These are phyloP conservation scores for Malurus cyaneus DNA, from an alignment of 2,113 vertebrate genomes.

Conservation along the genomic window DNA sequence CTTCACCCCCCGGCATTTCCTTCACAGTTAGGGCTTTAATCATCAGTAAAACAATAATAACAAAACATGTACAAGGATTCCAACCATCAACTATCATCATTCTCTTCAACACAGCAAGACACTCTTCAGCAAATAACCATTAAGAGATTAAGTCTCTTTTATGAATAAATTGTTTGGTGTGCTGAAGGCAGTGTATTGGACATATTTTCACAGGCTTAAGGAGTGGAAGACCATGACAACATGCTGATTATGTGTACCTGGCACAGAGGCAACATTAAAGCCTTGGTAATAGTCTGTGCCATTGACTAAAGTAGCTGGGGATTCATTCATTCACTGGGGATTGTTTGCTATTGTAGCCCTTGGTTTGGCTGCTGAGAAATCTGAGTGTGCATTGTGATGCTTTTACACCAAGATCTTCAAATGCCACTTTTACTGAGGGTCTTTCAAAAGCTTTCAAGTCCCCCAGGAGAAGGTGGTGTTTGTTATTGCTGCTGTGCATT, in stretches of 20 bases:
- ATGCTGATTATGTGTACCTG: slow-evolving; percentile 11
- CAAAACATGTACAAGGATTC: slow-evolving; percentile 34
- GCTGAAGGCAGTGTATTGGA: slow-evolving; percentile 9
- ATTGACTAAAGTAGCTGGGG: not conserved
- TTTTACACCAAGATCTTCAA: not conserved
- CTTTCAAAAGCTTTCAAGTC: not conserved
- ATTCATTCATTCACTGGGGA: not conserved
- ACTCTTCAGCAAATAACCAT: slow-evolving; percentile 50
- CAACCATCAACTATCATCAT: slow-evolving; percentile 21
- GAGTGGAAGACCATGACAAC: not conserved
- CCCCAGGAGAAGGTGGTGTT: not conserved
- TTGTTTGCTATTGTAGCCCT: not conserved
- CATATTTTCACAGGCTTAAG: slow-evolving; percentile 33
- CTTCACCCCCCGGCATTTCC: not conserved
- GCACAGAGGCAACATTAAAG: not conserved
- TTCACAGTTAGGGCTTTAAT: slow-evolving; percentile 34
- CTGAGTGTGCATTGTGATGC: not conserved
- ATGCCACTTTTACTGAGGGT: not conserved
- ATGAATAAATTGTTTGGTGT: slow-evolving; percentile 54
- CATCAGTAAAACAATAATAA: slow-evolving; percentile 54
- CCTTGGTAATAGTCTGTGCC: not conserved
- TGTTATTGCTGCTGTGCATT: not conserved
- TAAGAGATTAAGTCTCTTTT: slow-evolving; percentile 50
- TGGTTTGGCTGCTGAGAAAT: not conserved
- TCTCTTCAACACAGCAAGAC: slow-evolving; percentile 46